These are phyloP conservation scores for Spongilla lacustris DNA, from an alignment of 37 sponge, comb jelly and placozoan species.

Conservation along the genomic window DNA sequence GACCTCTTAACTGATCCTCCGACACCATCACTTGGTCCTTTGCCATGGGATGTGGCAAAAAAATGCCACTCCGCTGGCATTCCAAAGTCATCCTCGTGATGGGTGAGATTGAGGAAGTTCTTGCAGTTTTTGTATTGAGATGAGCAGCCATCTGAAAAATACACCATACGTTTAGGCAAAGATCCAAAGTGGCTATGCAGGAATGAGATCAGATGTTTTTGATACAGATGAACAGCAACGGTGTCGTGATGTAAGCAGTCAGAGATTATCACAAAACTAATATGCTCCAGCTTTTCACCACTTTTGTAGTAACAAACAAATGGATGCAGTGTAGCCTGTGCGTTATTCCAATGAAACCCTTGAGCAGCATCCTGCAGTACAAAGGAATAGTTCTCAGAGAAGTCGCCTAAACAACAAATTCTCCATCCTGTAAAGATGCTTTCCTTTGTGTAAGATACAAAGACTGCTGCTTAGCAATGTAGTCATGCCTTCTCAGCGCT, in stretches of 20 bases:
- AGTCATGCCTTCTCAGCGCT: constrained; percentile 4
- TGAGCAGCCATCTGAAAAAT: constrained; percentile 51
- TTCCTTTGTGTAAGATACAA: constrained; percentile 1
- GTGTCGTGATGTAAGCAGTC: constrained; percentile 57
- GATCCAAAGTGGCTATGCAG: not conserved
- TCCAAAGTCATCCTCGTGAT: constrained; percentile 46
- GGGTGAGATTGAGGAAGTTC: constrained; percentile 45
- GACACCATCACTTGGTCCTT: constrained; percentile 60
- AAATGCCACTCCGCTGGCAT: constrained; percentile 54
- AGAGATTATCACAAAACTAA: constrained; percentile 52
- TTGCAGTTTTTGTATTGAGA: constrained; percentile 54
- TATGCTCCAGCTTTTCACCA: constrained; percentile 12
- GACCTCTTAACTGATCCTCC: constrained; percentile 47
- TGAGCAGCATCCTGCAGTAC: constrained; percentile 55
- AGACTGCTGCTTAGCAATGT: constrained; percentile 28
- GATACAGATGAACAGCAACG: constrained; percentile 39
- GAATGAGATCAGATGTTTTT: constrained; percentile 30
- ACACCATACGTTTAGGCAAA: constrained; percentile 16
- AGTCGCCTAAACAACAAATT: constrained; percentile 23
- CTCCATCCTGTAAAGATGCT: not conserved
- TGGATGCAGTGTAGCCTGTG: constrained; percentile 58
- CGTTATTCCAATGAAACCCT: constrained; percentile 64
- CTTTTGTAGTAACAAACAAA: constrained; percentile 38
- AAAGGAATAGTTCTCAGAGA: constrained; percentile 66
- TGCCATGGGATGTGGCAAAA: constrained; percentile 67